phyloP scores from a whole-genome alignment of 2,888 invertebrate species.

The Reticulitermes lucifugus region DNA sequence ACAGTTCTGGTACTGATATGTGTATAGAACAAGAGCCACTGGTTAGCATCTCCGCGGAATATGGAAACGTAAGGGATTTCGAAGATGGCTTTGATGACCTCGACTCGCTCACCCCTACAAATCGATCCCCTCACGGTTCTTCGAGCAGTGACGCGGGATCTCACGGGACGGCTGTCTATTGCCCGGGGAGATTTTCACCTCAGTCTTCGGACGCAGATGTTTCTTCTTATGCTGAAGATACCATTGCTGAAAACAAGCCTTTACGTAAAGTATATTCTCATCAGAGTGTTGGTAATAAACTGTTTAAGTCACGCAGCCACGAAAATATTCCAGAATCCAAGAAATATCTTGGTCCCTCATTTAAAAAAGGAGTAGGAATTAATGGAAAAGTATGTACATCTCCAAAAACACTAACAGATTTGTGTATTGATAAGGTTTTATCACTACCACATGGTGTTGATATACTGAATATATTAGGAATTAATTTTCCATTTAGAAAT shows the following conservation, averaged over 20 bases:
- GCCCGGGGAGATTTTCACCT: slow-evolving; percentile 60
- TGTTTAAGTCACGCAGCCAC: neutral
- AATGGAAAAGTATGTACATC: neutral
- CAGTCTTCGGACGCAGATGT: slow-evolving; percentile 24
- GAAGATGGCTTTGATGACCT: slow-evolving; percentile 59
- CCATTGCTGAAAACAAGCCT: neutral
- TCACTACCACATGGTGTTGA: slow-evolving; percentile 77
- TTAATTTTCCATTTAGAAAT: neutral
- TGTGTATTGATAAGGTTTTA: slow-evolving; percentile 74
- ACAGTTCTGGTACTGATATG: no score
- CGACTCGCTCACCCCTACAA: slow-evolving; percentile 56
- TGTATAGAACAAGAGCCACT: no score
- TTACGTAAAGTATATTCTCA: neutral
- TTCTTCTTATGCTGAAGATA: slow-evolving; percentile 3
- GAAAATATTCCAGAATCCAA: slow-evolving; percentile 19
- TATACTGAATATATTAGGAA: slow-evolving; percentile 63
- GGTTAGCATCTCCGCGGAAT: no score
- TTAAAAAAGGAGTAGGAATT: slow-evolving; percentile 49
- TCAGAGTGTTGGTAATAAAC: neutral
- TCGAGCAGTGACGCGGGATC: slow-evolving; percentile 69
- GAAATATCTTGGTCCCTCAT: neutral
- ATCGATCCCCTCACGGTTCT: slow-evolving; percentile 59
- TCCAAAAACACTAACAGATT: slow-evolving; percentile 67
- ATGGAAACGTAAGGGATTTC: neutral
- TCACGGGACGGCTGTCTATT: slow-evolving; percentile 77